Evolutionary conservation across 2,888 invertebrate genomes (phyloP).

Genomic region (Neuroscelio doddi): DNA sequence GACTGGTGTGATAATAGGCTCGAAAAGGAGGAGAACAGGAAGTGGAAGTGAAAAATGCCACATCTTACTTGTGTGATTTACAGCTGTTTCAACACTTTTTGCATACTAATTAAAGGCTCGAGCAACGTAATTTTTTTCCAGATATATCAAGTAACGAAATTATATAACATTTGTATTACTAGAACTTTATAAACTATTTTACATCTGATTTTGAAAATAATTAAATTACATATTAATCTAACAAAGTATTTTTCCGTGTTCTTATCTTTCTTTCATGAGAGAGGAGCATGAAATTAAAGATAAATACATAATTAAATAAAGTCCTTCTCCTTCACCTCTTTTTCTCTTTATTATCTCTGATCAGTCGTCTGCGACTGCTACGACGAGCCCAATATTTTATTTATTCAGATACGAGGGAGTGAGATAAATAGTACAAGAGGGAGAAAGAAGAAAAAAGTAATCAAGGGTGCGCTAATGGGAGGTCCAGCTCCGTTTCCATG

Average conservation of each 20-base stretch:
- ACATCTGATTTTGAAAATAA: too few relatives aligned
- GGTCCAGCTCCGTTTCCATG: constrained; percentile 51
- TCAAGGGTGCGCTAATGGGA: constrained; percentile 71
- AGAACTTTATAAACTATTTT: too few relatives aligned
- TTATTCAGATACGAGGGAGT: constrained; percentile 68
- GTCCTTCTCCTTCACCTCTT: constrained; percentile 61
- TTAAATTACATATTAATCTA: too few relatives aligned
- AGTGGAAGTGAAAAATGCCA: constrained; percentile 51
- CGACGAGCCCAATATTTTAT: constrained; percentile 70
- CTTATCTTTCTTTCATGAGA: constrained; percentile 36
- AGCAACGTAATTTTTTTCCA: constrained; percentile 10
- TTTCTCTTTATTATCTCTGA: constrained; percentile 66
- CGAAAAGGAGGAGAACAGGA: constrained; percentile 49
- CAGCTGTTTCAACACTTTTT: constrained; percentile 58
- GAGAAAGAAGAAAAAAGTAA: constrained; percentile 66
- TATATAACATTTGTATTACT: too few relatives aligned
- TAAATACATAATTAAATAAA: constrained; percentile 67
- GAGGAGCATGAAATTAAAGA: constrained; percentile 40
- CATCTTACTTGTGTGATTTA: constrained; percentile 61
- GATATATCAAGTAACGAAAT: too few relatives aligned
- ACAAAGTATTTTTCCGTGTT: too few relatives aligned
- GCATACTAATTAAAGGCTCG: constrained; percentile 59
- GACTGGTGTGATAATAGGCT: constrained; percentile 69
- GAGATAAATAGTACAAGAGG: constrained; percentile 51
- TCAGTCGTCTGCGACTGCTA: constrained; percentile 62